Evolutionary conservation across 2,888 invertebrate species (phyloP), one percentile per base, ranked within the genome.

Genomic region (Serrognathus titanus): DNA sequence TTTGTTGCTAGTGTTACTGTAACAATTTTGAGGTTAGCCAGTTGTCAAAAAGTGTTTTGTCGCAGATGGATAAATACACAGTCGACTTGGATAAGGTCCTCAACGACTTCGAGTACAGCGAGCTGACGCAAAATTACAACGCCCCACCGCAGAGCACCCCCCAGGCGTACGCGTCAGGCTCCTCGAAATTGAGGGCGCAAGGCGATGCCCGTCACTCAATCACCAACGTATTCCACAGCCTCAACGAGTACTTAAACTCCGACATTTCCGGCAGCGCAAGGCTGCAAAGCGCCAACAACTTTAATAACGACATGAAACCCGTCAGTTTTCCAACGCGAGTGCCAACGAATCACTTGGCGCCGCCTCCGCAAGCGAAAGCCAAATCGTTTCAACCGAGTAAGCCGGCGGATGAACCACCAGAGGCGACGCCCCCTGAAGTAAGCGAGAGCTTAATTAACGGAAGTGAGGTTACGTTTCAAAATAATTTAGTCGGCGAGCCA

Each of bases 51-150:
- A 31, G 24, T 52, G 51, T 52, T 48, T 54, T 20, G 48, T 63
- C 71, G 53, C 61, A 75, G 71, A 78, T 78, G 78, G 78, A 78
- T 65, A 78, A 78, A 66, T 78, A 75, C 64, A 72, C 78, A 43
- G 86, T 92, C 60, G 92, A 92, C 78, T 81, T 92, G 71, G 91
- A 92, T 75, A 89, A 90, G 79, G 89, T 92, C 62, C 80, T 92
- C 57, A 91, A 92, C 76, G 91, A 91, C 73, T 88, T 92, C 72
- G 92, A 92, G 75, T 84, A 88, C 67, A 86, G 85, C 70, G 89
- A 91, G 81, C 72, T 78, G 37, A 77, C 76, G 4, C 75, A 74
- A 41, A 69, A 45, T 24, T 40, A 47, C 3, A 45, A 31, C 24
- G 55, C 52, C 16, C 41, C 49, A 6, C 13, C 54, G 13, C 58